Conservation (phyloP, 2,797 vertebrate genomes). For the Adelosebastes latens region DNA sequence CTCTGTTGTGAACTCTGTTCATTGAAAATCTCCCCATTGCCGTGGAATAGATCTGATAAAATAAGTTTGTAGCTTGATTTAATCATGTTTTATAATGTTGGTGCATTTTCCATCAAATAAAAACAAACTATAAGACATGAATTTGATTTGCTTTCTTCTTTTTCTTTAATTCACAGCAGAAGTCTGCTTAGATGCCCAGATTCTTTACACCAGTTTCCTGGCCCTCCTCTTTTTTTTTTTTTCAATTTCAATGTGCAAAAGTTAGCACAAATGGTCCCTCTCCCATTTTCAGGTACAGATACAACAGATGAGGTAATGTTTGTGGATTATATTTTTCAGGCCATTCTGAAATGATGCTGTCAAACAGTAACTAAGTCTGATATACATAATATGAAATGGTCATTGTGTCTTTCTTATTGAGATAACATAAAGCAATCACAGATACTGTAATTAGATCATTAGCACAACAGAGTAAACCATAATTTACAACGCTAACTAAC, state of each 20-base stretch:
- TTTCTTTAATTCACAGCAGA: neutral
- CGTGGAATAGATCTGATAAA: neutral
- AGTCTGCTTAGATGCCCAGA: neutral
- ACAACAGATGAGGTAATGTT: neutral
- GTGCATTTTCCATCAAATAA: neutral
- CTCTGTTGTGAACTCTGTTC: neutral
- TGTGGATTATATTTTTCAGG: neutral
- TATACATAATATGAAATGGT: neutral
- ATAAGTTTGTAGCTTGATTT: neutral
- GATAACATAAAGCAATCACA: neutral
- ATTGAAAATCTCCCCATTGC: neutral
- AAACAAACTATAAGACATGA: neutral
- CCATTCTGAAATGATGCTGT: neutral
- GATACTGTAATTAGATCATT: neutral
- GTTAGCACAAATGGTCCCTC: neutral
- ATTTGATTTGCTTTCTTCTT: neutral
- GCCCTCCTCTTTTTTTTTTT: neutral
- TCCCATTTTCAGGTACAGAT: neutral
- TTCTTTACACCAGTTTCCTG: neutral
- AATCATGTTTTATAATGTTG: neutral
- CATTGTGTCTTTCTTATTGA: neutral
- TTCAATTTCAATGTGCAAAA: neutral
- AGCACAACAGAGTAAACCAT: slow-evolving; percentile 4
- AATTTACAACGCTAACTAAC: neutral
- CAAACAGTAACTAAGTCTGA: neutral